Percentiles rank a stretch among this genome's conserved stretches.
Evolutionary conservation across 2,797 vertebrate species (phyloP).

Genomic region (Phaenicophaeus curvirostris): DNA sequence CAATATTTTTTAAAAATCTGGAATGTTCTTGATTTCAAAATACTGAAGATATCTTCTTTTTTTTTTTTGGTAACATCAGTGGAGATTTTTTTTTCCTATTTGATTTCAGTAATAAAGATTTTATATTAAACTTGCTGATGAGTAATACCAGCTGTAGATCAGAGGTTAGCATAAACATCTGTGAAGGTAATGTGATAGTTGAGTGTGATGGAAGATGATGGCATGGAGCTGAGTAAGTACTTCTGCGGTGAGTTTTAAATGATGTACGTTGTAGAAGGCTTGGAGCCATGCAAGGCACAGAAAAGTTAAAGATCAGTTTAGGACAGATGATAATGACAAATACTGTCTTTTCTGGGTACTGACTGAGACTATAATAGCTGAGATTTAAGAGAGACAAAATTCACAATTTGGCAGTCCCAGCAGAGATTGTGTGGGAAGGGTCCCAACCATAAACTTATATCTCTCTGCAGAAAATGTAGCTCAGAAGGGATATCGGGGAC

Average conservation of each 20-base stretch:
- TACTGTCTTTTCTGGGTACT: not conserved
- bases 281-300: not conserved
- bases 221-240: not conserved
- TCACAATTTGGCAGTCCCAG: not conserved
- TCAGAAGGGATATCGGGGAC: not conserved
- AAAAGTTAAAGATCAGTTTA: not conserved
- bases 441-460: accelerated
- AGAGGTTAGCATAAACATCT: not conserved
- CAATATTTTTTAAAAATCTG: not conserved
- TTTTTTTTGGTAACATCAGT: not conserved
- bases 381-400: not conserved
- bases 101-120: not conserved
- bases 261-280: not conserved
- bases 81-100: not conserved
- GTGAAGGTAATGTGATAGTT: not conserved
- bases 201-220: not conserved
- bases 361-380: not conserved
- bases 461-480: not conserved
- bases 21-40: not conserved
- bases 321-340: not conserved
- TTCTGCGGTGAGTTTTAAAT: not conserved
- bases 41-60: not conserved
- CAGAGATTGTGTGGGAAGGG: not conserved
- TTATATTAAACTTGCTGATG: not conserved
- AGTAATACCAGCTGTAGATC: not conserved